A percentile compares a stretch with the other conserved stretches of the same genome.
Evolutionary conservation across 2,888 invertebrate species (phyloP).

Genomic region (Aromia moschata): DNA sequence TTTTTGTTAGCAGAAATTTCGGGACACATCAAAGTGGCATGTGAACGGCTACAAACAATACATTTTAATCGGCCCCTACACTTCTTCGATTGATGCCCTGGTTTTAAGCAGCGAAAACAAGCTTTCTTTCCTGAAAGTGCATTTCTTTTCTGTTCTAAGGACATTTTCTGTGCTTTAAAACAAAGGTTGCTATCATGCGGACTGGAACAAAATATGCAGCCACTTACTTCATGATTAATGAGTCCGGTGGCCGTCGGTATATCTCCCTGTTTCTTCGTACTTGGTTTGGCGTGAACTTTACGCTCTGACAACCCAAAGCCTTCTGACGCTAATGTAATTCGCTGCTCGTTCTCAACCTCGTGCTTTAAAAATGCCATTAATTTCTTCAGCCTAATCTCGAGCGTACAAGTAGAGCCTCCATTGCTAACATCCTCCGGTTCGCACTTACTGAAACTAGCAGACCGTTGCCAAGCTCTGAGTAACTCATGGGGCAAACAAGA

Average conservation of each 20-base stretch:
- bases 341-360: neutral
- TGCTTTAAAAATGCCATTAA: neutral
- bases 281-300: neutral
- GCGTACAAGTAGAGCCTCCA: neutral
- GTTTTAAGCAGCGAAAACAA: neutral
- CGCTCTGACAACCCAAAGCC: constrained; percentile 25
- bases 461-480: constrained; percentile 44
- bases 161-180: neutral
- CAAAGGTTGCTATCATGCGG: neutral
- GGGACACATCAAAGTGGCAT: neutral
- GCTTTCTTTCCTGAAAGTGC: neutral
- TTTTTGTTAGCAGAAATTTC: neutral
- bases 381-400: neutral
- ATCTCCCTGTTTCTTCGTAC: too few species aligned
- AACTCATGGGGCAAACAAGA: constrained; percentile 48
- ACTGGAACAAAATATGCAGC: constrained; percentile 26
- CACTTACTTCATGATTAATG: too few species aligned
- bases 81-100: neutral
- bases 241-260: constrained; percentile 25
- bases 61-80: neutral
- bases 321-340: constrained; percentile 19
- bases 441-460: neutral
- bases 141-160: neutral
- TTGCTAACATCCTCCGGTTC: neutral
- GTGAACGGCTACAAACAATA: neutral